Evolutionary conservation across 1,140 invertebrate species (phyloP), one percentile per base, ranked within the genome.

Genomic region (Asbolus verrucosus): DNA sequence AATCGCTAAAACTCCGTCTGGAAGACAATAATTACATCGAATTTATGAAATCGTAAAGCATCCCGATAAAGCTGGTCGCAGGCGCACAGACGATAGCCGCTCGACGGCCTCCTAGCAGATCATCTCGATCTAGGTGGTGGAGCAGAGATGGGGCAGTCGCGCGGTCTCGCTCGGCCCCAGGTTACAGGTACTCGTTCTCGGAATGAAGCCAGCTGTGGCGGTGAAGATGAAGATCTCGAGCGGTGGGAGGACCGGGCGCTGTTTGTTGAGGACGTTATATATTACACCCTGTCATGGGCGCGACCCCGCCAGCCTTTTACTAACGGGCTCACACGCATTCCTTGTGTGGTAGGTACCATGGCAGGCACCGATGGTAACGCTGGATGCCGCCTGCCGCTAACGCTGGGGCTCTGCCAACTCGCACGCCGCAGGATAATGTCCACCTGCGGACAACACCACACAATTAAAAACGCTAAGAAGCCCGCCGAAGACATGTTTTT

Each of bases 211-310:
- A 76, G 75, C 75, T 76, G 75, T 72, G 75, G 59, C 65, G 65
- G 72, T 27, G 72, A 41, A 73, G 72, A 76, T 76, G 75, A 76
- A 76, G 75, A 76, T 76, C 75, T 76, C 71, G 71, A 41, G 36
- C 69, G 39, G 69, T 72, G 75, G 73, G 73, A 73, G 75, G 73
- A 74, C 70, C 61, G 73, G 73, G 70, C 75, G 75, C 70, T 74
- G 73, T 76, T 76, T 76, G 75, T 73, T 73, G 73, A 76, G 73
- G 75, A 74, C 71, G 73, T 76, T 76, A 76, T 76, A 76, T 76
- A 76, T 76, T 76, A 76, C 73, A 76, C 73, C 75, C 75, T 76
- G 75, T 76, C 75, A 76, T 69, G 69, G 73, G 72, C 71, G 71
- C 72, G 67, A 67, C 71, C 54, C 68, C 68, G 67, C 70, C 71